phyloP scores from a whole-genome alignment of 2,797 vertebrate genomes.

The Thamnophis elegans region DNA sequence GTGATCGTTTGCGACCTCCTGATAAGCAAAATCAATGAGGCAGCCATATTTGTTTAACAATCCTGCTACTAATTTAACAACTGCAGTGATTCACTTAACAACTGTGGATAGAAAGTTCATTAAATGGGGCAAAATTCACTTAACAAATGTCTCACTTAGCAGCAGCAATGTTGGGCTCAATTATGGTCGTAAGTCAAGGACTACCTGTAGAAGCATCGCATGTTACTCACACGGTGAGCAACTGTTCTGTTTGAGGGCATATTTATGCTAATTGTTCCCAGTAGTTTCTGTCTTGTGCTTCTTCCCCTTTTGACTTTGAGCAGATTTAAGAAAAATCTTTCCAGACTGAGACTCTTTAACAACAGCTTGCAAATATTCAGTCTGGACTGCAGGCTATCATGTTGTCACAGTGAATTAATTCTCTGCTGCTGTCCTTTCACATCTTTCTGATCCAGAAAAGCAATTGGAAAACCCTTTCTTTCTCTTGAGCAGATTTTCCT shows the following conservation, averaged over 20 bases:
- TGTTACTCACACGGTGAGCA: not conserved
- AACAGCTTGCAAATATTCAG: not conserved
- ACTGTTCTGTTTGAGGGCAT: not conserved
- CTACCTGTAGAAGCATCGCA: not conserved
- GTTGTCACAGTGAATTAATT: not conserved
- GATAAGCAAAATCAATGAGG: not conserved
- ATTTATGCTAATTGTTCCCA: not conserved
- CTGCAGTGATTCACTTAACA: not conserved
- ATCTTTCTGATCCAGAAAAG: not conserved
- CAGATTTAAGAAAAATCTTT: not conserved
- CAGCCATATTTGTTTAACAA: not conserved
- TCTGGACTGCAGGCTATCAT: not conserved
- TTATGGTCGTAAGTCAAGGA: not conserved
- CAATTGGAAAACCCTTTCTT: not conserved
- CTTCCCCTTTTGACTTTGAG: not conserved
- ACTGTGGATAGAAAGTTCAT: not conserved
- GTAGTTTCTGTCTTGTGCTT: not conserved
- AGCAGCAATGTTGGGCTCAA: not conserved
- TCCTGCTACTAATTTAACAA: not conserved
- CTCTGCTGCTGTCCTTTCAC: not conserved
- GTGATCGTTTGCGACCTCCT: not conserved
- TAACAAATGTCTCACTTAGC: not conserved
- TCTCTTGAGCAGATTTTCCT: not conserved
- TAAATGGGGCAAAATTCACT: not conserved
- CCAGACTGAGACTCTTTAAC: not conserved